Evolutionary conservation across 2,797 vertebrate genomes (phyloP).

Genomic region (Sebastiscus albofasciatus): DNA sequence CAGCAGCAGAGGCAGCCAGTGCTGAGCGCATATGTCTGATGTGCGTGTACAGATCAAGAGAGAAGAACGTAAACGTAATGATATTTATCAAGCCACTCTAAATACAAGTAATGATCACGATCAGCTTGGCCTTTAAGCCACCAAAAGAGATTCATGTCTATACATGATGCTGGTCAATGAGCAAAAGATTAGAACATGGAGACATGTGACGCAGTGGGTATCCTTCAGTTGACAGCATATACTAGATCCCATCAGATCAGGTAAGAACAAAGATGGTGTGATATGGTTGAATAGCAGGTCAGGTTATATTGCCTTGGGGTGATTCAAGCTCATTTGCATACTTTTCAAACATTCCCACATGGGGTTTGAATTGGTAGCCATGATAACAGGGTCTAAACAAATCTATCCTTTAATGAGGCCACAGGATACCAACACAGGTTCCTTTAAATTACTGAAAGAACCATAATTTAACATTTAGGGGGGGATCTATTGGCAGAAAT

Average conservation of each 20-base stretch:
- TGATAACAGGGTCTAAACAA: neutral
- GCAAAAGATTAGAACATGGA: neutral
- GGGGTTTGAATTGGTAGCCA: constrained; percentile 12
- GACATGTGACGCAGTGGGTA: neutral
- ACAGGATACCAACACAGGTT: neutral
- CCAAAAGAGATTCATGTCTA: neutral
- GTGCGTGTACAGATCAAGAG: constrained; percentile 40
- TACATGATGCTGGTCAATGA: neutral
- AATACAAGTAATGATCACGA: constrained; percentile 27
- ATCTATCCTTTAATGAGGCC: neutral
- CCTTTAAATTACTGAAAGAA: neutral
- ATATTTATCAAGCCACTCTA: constrained; percentile 38
- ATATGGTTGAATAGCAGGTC: constrained; percentile 18
- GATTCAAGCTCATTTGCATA: constrained; percentile 50
- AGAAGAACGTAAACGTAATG: constrained; percentile 4
- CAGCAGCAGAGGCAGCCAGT: constrained; percentile 36
- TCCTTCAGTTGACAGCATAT: neutral
- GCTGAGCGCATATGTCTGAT: constrained; percentile 15
- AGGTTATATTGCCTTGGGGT: constrained; percentile 32
- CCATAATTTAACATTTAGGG: neutral
- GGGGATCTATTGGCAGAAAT: no score
- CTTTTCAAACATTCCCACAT: constrained; percentile 6
- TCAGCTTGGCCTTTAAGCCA: neutral
- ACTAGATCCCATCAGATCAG: constrained; percentile 12
- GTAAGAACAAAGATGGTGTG: constrained; percentile 22